phyloP scores from a whole-genome alignment of 2,888 invertebrate species.

The Craniophora ligustri region DNA sequence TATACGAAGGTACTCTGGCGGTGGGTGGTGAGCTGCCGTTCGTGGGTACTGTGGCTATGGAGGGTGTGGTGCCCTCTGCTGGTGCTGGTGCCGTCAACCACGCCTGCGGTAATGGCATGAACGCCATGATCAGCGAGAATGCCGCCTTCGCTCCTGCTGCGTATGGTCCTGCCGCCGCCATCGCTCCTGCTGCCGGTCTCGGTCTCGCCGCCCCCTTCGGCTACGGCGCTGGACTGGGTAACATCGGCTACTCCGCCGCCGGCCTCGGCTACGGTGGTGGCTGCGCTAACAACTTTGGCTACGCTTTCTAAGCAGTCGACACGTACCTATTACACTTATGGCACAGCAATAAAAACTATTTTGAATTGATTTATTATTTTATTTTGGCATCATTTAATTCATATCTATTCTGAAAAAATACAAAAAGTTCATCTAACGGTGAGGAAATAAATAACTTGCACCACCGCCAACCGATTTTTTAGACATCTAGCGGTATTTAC shows the following conservation, averaged over 20 bases:
- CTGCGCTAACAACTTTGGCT: constrained; percentile 7
- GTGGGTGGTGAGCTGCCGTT: constrained; percentile 39
- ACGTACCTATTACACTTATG: no score
- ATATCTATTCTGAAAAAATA: no score
- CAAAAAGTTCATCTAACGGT: no score
- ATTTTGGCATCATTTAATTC: no score
- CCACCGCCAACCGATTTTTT: no score
- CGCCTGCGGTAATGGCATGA: constrained; percentile 28
- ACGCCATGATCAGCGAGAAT: not conserved
- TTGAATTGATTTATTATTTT: no score
- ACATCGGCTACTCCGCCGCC: constrained; percentile 55
- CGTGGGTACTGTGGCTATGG: constrained; percentile 43
- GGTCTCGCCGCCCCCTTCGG: no score
- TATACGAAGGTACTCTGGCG: constrained; percentile 19
- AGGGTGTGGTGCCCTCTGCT: constrained; percentile 32
- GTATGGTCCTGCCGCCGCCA: no score
- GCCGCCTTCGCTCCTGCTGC: not conserved
- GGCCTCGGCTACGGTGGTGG: not conserved
- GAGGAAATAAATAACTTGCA: no score
- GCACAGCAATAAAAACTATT: no score
- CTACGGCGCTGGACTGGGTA: constrained; percentile 48
- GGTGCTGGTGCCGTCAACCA: constrained; percentile 38
- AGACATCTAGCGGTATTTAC: no score
- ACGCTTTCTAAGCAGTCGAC: not conserved
- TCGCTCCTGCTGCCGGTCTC: not conserved